A percentile compares a stretch with the other conserved stretches of the same genome.
Conservation (phyloP, 2,113 vertebrate genomes). For the Eulemur macaco region DNA sequence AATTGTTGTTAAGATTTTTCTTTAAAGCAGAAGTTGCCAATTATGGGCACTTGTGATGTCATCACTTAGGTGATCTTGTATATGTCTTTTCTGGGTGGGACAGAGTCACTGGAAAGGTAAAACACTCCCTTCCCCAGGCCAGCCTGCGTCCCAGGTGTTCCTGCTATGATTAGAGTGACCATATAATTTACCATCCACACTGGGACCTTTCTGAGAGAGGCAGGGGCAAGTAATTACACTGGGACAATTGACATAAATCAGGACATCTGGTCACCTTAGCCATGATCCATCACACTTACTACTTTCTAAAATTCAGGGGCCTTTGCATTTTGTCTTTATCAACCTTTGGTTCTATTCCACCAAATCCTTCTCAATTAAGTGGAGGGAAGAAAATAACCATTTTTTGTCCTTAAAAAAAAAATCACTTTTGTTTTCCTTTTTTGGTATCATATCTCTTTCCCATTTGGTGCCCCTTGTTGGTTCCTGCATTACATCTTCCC, state of each 20-base stretch:
- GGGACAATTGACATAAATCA: not conserved
- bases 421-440: not conserved
- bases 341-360: not conserved
- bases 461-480: not conserved
- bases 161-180: not conserved
- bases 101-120: slow-evolving; percentile 52
- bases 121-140: not conserved
- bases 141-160: not conserved
- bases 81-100: slow-evolving; percentile 72
- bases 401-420: not conserved
- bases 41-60: slow-evolving; percentile 70
- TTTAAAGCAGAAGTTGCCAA: slow-evolving; percentile 77
- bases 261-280: not conserved
- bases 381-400: not conserved
- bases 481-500: not conserved
- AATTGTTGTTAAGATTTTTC: slow-evolving; percentile 74
- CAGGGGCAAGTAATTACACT: not conserved
- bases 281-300: not conserved
- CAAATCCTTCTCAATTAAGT: not conserved
- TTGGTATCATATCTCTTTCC: not conserved
- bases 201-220: not conserved
- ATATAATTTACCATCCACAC: not conserved
- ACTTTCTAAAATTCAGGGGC: not conserved
- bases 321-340: not conserved
- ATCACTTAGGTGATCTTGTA: slow-evolving; percentile 71